Percentiles rank a stretch among this genome's conserved stretches.
Evolutionary conservation across 2,797 vertebrate genomes (phyloP).

Genomic region (Gallinago nigripennis): DNA sequence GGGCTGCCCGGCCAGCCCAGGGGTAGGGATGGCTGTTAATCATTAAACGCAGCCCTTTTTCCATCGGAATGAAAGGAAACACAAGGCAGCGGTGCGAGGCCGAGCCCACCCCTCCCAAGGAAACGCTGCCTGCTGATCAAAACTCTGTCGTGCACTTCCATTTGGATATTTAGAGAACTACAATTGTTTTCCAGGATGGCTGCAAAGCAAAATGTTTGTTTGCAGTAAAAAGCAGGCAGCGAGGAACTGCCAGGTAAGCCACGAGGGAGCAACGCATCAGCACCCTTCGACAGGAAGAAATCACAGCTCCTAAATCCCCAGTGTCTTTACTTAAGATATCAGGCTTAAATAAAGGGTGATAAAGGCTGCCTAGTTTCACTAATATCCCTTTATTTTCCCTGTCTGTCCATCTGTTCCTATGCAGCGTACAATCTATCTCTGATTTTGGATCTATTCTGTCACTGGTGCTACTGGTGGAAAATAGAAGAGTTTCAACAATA

Average conservation of each 20-base stretch:
- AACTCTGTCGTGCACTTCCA: background rate
- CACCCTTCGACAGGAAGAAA: background rate
- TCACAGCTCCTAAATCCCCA: background rate
- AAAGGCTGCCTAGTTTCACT: background rate
- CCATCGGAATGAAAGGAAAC: background rate
- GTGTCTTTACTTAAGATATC: background rate
- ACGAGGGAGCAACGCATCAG: fast-evolving
- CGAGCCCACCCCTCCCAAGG: background rate
- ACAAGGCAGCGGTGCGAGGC: background rate
- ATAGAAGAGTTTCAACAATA: background rate
- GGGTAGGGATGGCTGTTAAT: slow-evolving; percentile 14
- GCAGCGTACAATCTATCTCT: background rate
- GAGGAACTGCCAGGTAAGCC: background rate
- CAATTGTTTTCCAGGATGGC: background rate
- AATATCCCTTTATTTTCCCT: background rate
- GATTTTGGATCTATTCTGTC: background rate
- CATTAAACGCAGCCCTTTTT: background rate
- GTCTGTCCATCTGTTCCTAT: background rate
- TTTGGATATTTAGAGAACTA: background rate
- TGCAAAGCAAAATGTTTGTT: background rate
- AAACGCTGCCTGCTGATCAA: background rate
- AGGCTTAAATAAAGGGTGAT: background rate
- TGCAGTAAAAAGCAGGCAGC: background rate
- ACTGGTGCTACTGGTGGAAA: background rate
- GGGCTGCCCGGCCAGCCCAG: background rate